Evolutionary conservation across 2,888 invertebrate genomes (phyloP).

Genomic region (Noctuana brunneofusca): DNA sequence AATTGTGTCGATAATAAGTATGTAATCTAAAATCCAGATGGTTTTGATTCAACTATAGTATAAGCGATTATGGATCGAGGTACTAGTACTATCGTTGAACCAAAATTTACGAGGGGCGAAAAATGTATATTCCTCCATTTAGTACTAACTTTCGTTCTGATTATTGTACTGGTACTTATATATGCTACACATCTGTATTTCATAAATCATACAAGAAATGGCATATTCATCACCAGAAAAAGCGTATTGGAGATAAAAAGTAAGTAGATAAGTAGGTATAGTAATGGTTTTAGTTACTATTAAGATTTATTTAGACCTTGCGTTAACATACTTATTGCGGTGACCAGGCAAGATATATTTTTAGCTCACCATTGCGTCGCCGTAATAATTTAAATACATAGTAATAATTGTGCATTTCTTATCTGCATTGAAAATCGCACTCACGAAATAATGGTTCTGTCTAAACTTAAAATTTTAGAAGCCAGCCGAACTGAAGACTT

Average conservation of each 20-base stretch:
- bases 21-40: not conserved
- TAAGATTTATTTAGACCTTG: no score
- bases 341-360: no score
- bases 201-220: not conserved
- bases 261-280: no score
- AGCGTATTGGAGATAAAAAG: not conserved
- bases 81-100: not conserved
- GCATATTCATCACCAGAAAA: not conserved
- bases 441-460: no score
- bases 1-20: no score
- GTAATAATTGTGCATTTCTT: no score
- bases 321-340: no score
- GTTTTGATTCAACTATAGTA: not conserved
- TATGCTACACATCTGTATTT: not conserved
- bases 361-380: no score
- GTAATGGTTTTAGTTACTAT: no score
- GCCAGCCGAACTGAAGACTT: not conserved
- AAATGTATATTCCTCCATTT: constrained; percentile 1
- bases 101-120: constrained; percentile 2
- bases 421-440: no score
- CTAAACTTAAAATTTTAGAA: not conserved
- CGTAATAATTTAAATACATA: no score
- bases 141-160: not conserved
- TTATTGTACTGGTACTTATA: not conserved
- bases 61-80: not conserved